A percentile compares a stretch with the other conserved stretches of the same genome.
Evolutionary conservation across 92 coral and sea anemone genomes (phyloP).

Genomic region (Palythoa grandiflora): DNA sequence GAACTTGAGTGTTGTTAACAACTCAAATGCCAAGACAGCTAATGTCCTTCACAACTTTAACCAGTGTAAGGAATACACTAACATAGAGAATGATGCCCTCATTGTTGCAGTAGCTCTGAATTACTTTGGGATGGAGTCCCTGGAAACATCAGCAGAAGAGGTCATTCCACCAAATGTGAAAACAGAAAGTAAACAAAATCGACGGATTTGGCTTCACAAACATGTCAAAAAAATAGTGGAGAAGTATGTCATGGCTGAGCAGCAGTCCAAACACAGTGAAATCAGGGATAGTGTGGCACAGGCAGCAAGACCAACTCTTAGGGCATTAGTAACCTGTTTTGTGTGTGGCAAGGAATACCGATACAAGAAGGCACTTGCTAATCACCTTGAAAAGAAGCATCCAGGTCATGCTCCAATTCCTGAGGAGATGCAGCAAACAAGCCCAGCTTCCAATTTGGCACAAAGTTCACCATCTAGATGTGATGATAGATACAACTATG

Average conservation of each 20-base stretch:
- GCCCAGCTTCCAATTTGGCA: neutral
- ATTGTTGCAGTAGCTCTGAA: slow-evolving; percentile 66
- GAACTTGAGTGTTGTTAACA: slow-evolving; percentile 68
- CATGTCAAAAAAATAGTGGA: slow-evolving; percentile 61
- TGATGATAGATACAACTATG: neutral
- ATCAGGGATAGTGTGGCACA: slow-evolving; percentile 36
- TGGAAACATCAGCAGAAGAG: slow-evolving; percentile 16
- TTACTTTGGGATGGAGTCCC: slow-evolving; percentile 60
- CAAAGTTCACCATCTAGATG: neutral
- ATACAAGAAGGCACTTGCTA: slow-evolving; percentile 50
- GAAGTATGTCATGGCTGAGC: slow-evolving; percentile 60
- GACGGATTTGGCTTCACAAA: slow-evolving; percentile 62
- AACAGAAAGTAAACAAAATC: neutral
- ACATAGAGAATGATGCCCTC: slow-evolving; percentile 68
- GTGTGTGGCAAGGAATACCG: slow-evolving; percentile 58
- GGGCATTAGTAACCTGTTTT: slow-evolving; percentile 22
- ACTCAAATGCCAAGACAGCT: slow-evolving; percentile 72
- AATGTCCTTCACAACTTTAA: slow-evolving; percentile 83
- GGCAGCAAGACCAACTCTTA: slow-evolving; percentile 25
- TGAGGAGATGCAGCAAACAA: neutral
- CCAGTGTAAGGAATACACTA: slow-evolving; percentile 67
- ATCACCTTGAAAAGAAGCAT: slow-evolving; percentile 39
- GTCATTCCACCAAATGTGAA: slow-evolving; percentile 47
- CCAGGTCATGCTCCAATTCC: slow-evolving; percentile 17
- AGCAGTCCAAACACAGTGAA: slow-evolving; percentile 27